Evolutionary conservation across 2,797 vertebrate genomes (phyloP), one percentile per base, ranked within the genome.

Genomic region (Sebastes hubbsi): DNA sequence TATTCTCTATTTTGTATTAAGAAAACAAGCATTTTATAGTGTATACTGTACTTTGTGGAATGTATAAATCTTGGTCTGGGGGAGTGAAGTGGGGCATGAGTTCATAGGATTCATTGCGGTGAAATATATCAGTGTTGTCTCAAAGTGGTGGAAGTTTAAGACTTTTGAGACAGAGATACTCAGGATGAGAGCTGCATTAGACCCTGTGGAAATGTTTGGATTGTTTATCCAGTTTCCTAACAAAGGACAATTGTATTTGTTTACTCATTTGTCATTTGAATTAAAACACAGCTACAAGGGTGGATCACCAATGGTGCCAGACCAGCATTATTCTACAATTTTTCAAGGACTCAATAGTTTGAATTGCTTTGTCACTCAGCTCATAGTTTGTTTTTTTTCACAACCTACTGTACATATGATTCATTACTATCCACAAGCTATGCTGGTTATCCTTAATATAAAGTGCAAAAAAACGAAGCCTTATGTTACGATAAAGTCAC

Each of bases 21-120:
- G 34, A 54, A 78, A 83, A 83, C 67, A 89, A 89, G 80, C 80
- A 83, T 92, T 93, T 91, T 92, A 73, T 88, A 86, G 67, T 70
- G 34, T 83, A 75, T 87, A 71, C 67, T 86, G 72, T 88, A 81
- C 61, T 87, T 89, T 75, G 74, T 90, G 77, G 75, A 90, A 77
- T 86, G 70, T 72, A 36, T 81, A 77, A 70, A 80, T 81, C 29
- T 63, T 83, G 67, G 70, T 54, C 64, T 84, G 22, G 63, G 36
- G 27, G 71, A 75, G 30, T 77, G 56, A 85, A 78, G 66, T 59
- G 34, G 18, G 7, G 22, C 70, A 78, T 73, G 55, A 80, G 72
- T 61, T 77, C 59, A 66, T 72, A 69, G 11, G 68, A 85, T 80
- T 68, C 62, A 24, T 67, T 79, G 54, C 64, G 59, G 32, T 88